Evolutionary conservation across 2,888 invertebrate genomes (phyloP), one percentile per base, ranked within the genome.

Genomic region (Folsomia manolachei): DNA sequence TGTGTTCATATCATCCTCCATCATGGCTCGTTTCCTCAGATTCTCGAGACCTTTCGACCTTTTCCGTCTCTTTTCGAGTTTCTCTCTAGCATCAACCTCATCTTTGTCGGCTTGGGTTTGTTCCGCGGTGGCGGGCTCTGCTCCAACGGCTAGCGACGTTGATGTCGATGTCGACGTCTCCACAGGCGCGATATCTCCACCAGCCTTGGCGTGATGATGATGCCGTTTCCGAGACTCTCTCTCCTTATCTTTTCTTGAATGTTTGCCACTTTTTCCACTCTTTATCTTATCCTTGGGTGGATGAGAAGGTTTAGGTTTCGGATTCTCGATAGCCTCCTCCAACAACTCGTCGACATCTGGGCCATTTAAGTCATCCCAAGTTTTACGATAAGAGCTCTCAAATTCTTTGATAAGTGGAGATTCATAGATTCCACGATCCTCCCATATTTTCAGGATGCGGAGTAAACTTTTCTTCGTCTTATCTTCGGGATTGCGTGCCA

Each of bases 361-460:
- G 27, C 75, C 79, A 66, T 80, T 78, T 2, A 78, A 67, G 27
- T 80, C 78, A 65, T 76, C 72, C 78, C 80, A 80, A 14, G 73
- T 77, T 71, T 79, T 80, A n/a, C 75, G 56, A 67, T 79, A 80
- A 0, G 75, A 71, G 71, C 87, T 86, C 83, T 91, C 91, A 83
- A 91, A 93, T 71, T 93, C 92, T 70, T 89, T 88, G 79, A 97
- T 92, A 81, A 90, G 89, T 75, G 90, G 68, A 0, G 69, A 62
- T 25, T 74, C 74, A 51, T 74, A 74, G 7, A 74, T 69, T 14
- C 90, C 92, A 82, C 97, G 87, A 81, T 97, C 95, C 79, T 91
- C 90, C 97, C 97, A 97, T 80, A 97, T 95, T 76, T 88, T 88
- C 19, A 97, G 85, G 78, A 97, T 89, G 82, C 97, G 88, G 71